Evolutionary conservation across 1,140 invertebrate species (phyloP).

Genomic region (Rhizoglyphus robini): DNA sequence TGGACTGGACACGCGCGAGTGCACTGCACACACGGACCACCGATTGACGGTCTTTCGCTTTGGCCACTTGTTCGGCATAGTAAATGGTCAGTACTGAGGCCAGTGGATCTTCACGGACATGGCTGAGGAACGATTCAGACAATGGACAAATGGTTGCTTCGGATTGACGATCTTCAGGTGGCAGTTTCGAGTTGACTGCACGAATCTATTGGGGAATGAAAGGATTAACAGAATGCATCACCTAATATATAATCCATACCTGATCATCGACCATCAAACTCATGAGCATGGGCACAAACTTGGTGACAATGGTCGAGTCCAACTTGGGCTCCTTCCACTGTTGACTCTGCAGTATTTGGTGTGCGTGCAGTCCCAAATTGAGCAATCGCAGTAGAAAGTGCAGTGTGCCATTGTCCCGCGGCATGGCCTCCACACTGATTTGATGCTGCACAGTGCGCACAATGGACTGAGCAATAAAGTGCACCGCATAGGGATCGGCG

Average conservation of each 20-base stretch:
- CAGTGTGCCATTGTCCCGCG: conserved; percentile 77
- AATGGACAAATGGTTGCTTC: conserved; percentile 78
- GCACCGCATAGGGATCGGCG: conserved; percentile 91
- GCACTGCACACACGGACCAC: conserved; percentile 72
- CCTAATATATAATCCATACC: too few species aligned
- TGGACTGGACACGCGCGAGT: conserved; percentile 67
- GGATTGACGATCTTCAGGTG: conserved; percentile 78
- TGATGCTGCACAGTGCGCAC: conserved; percentile 82
- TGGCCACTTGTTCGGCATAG: conserved; percentile 73
- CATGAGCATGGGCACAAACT: conserved; percentile 85
- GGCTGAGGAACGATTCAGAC: conserved; percentile 73
- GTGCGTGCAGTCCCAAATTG: conserved; percentile 76
- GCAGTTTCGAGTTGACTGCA: conserved; percentile 65
- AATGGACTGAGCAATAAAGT: conserved; percentile 79
- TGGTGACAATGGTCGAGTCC: conserved; percentile 79
- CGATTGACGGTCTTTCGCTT: conserved; percentile 63
- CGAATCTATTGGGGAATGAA: too few species aligned
- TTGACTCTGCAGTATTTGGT: conserved; percentile 90
- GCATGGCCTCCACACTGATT: conserved; percentile 71
- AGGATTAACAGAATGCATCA: too few species aligned
- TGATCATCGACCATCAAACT: conserved; percentile 85
- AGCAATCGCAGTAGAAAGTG: conserved; percentile 84
- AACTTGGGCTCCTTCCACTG: conserved; percentile 79
- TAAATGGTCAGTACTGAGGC: conserved; percentile 88
- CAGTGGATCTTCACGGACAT: conserved; percentile 72